These are phyloP conservation scores for Sebastes oblongus DNA, from an alignment of 2,797 vertebrate species.

Conservation along the genomic window DNA sequence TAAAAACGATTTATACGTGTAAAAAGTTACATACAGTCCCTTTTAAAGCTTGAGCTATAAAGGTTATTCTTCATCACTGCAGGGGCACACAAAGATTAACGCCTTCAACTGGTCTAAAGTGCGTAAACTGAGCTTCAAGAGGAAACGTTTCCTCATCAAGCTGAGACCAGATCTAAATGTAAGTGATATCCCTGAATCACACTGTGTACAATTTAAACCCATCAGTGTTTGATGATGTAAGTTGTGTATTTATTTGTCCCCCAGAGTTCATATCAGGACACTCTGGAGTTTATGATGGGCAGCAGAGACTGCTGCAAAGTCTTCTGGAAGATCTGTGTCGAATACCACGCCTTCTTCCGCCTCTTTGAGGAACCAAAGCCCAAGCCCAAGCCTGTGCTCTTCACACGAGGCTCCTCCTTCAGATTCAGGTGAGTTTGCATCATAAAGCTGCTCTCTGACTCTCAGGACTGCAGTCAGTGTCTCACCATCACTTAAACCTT, in stretches of 20 bases:
- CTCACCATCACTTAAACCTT: slow-evolving; percentile 6
- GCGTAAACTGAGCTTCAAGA: slow-evolving; percentile 98
- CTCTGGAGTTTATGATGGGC: slow-evolving; percentile 95
- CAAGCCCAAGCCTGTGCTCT: slow-evolving; percentile 95
- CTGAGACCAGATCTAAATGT: slow-evolving; percentile 93
- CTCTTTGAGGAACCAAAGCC: slow-evolving; percentile 97
- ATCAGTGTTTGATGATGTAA: background rate
- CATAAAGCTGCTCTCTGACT: slow-evolving; percentile 3
- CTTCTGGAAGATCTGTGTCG: slow-evolving; percentile 99
- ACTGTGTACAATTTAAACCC: background rate
- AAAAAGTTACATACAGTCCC: background rate
- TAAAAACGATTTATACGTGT: too few relatives aligned
- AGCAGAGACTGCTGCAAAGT: slow-evolving; percentile 97
- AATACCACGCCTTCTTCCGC: slow-evolving; percentile 98
- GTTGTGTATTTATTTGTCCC: background rate
- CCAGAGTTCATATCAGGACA: slow-evolving; percentile 94
- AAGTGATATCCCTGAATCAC: slow-evolving; percentile 69
- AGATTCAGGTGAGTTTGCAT: slow-evolving; percentile 89
- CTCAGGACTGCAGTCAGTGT: background rate
- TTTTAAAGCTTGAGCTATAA: background rate
- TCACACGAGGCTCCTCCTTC: slow-evolving; percentile 96
- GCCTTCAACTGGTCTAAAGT: slow-evolving; percentile 98
- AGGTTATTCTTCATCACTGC: background rate
- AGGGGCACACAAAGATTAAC: slow-evolving; percentile 97
- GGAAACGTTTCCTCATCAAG: slow-evolving; percentile 97